Evolutionary conservation across 2,113 vertebrate species (phyloP).

Genomic region (Platanista minor): DNA sequence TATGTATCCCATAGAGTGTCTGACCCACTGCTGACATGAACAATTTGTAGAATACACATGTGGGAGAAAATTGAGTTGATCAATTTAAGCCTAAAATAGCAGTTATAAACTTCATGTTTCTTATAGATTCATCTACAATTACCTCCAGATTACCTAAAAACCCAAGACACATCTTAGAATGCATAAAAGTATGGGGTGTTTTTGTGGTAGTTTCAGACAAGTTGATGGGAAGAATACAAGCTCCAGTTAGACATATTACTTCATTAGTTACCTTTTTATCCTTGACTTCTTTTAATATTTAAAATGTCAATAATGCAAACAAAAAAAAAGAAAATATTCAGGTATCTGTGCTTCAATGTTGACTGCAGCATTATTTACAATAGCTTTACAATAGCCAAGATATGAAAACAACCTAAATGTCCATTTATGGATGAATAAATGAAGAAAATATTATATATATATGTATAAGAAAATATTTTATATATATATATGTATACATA

Average conservation of each 20-base stretch:
- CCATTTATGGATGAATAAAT: too few species aligned
- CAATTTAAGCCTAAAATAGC: not conserved
- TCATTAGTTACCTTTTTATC: not conserved
- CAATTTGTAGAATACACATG: not conserved
- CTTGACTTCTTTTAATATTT: not conserved
- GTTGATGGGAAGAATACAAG: not conserved
- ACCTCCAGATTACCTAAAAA: not conserved
- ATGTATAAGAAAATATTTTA: too few species aligned
- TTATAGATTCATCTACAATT: not conserved
- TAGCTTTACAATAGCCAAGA: too few species aligned
- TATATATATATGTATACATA: too few species aligned
- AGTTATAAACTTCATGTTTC: not conserved
- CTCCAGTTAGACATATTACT: not conserved
- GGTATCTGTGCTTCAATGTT: not conserved
- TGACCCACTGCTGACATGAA: not conserved
- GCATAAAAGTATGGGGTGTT: not conserved
- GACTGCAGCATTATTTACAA: not conserved
- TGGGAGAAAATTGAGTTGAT: not conserved
- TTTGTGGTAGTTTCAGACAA: not conserved
- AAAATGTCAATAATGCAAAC: not conserved
- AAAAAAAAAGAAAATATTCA: not conserved
- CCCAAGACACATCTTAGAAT: not conserved
- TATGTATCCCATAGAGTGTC: not conserved
- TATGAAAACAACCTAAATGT: too few species aligned
- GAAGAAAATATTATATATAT: too few species aligned